Conservation (phyloP, 1,140 invertebrate species). For the Thaumetopoea pityocampa region DNA sequence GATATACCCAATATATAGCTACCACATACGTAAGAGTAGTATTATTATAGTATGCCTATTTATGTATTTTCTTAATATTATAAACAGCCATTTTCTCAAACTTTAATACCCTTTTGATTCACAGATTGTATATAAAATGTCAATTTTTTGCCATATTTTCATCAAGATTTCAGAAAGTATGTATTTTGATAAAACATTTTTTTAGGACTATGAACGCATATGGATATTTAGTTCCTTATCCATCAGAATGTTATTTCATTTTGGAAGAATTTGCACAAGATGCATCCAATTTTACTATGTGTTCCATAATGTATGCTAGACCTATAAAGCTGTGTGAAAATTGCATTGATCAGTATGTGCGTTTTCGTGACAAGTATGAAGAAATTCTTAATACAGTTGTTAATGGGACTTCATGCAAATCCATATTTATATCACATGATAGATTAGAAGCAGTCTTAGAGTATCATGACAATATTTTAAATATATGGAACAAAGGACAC, state of each 20-base stretch:
- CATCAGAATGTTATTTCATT: constrained; percentile 41
- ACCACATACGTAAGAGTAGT: too few species aligned
- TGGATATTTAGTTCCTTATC: constrained; percentile 22
- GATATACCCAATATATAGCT: too few species aligned
- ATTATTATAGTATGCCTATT: too few species aligned
- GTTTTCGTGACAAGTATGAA: constrained; percentile 65
- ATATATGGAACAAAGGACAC: constrained; percentile 75
- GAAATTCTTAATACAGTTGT: constrained; percentile 60
- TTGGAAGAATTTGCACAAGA: constrained; percentile 63
- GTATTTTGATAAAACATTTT: too few species aligned
- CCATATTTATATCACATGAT: constrained; percentile 74
- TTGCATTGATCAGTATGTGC: constrained; percentile 72
- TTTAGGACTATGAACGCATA: too few species aligned
- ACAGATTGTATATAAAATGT: too few species aligned
- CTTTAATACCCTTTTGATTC: too few species aligned
- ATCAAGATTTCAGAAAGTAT: too few species aligned
- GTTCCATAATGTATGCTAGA: constrained; percentile 72
- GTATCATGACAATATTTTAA: constrained; percentile 66
- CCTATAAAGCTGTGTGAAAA: constrained; percentile 75
- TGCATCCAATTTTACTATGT: constrained; percentile 72
- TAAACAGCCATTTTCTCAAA: too few species aligned
- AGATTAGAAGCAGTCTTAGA: constrained; percentile 74
- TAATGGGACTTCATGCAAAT: constrained; percentile 73
- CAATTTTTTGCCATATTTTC: too few species aligned
- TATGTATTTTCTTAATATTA: too few species aligned